Base-by-base conservation (phyloP, 2,888 invertebrate genomes). In the Megamerina dolium region DNA sequence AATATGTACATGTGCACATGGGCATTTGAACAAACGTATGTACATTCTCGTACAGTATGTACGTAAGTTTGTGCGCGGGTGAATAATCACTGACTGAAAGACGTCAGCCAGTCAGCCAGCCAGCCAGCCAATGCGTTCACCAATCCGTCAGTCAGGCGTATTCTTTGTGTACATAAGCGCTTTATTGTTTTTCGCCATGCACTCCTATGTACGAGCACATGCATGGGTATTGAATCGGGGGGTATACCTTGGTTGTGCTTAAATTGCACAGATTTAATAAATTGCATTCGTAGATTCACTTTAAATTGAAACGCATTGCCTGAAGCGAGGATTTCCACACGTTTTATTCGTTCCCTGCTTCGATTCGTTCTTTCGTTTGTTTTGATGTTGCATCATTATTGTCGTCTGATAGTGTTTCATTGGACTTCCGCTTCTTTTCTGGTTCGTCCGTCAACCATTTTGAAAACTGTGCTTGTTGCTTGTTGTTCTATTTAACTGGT, bases 241-340 rank as follows among this genome's bases (percentile, higher is more conserved):
- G n/a, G n/a, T n/a, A n/a, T n/a, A n/a, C n/a, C n/a, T 23, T 23
- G 23, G 6, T 43, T 38, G 34, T 43, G 38, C 43, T 43, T 34
- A 43, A 43, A 43, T 43, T 43, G 43, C 61, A 59, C 63, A 60
- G 63, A 63, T 64, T 65, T 65, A 65, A 60, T 63, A 63, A 64
- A 65, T 64, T 65, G 65, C 62, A 64, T 63, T 66, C 58, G 60
- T 60, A 62, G 65, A n/a, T 10, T 23, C 60, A 61, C 63, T 66
- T 65, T 59, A 64, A 64, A 64, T 65, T 64, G 60, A 58, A 60
- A 64, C 55, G 57, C 56, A 55, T 48, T 32, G 51, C 52, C 51
- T 46, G 43, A 43, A 50, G 51, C 51, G 31, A 41, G 45, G 52
- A 52, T 46, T 51, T 44, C 27, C 39, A 46, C 50, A 46, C 37